phyloP scores from a whole-genome alignment of 2,797 vertebrate genomes.

The Octomys mimax region DNA sequence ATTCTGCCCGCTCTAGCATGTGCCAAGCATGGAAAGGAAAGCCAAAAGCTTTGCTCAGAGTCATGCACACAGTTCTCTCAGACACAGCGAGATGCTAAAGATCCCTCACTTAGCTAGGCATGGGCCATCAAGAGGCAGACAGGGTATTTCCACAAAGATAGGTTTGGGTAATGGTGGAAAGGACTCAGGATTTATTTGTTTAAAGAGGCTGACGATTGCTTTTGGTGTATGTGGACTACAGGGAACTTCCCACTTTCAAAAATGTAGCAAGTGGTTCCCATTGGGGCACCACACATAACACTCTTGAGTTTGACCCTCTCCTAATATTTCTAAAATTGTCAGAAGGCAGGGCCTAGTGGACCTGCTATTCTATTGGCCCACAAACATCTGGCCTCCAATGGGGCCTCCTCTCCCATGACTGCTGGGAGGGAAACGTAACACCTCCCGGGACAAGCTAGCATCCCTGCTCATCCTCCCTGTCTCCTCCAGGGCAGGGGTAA shows the following conservation, averaged over 20 bases:
- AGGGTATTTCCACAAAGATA: slow-evolving; percentile 18
- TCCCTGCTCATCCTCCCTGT: background rate
- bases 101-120: background rate
- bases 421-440: background rate
- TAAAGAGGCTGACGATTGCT: background rate
- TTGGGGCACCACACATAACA: background rate
- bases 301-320: background rate
- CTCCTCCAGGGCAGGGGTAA: background rate
- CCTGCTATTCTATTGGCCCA: background rate
- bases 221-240: background rate
- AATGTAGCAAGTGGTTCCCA: background rate
- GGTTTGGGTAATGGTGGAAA: background rate
- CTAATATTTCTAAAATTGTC: background rate
- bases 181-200: background rate
- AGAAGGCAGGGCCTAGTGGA: background rate
- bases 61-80: background rate
- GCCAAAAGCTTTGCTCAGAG: slow-evolving; percentile 43
- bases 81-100: background rate
- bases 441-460: background rate
- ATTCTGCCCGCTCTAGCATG: slow-evolving; percentile 29
- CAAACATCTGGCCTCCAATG: background rate
- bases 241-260: background rate
- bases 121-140: background rate
- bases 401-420: background rate
- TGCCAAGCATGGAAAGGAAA: slow-evolving; percentile 52